These are phyloP conservation scores for Smittia sp. DNA, from an alignment of 2,888 invertebrate genomes.

Conservation along the genomic window DNA sequence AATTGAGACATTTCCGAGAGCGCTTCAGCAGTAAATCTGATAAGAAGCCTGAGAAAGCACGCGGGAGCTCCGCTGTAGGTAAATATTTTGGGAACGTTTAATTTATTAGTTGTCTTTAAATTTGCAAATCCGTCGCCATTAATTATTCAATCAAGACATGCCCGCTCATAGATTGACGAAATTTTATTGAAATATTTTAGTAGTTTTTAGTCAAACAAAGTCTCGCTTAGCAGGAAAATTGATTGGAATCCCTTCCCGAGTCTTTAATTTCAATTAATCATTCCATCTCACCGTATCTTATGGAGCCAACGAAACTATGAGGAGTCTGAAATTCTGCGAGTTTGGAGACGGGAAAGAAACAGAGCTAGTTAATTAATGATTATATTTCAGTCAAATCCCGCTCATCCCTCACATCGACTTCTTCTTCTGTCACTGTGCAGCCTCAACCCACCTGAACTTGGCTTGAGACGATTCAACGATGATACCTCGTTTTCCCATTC, in stretches of 20 bases:
- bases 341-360: neutral
- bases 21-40: neutral
- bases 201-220: neutral
- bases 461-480: neutral
- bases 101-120: slow-evolving; percentile 20
- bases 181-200: neutral
- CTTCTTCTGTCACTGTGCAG: neutral
- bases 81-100: neutral
- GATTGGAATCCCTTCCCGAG: slow-evolving; percentile 22
- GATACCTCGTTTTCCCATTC: slow-evolving; percentile 29
- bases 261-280: slow-evolving; percentile 40
- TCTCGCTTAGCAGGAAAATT: slow-evolving; percentile 12
- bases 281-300: neutral
- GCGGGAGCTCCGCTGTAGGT: neutral
- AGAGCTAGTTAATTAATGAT: slow-evolving; percentile 39
- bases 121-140: neutral
- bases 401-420: too few species aligned
- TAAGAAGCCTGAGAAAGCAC: neutral
- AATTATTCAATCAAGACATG: slow-evolving; percentile 33
- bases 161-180: slow-evolving; percentile 13
- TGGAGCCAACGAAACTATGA: neutral
- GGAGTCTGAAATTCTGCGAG: neutral
- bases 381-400: slow-evolving; percentile 1
- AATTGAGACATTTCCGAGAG: slow-evolving; percentile 1
- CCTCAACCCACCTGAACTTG: slow-evolving; percentile 4